Evolutionary conservation across 2,113 vertebrate genomes (phyloP).

Genomic region (Megaceryle maxima): DNA sequence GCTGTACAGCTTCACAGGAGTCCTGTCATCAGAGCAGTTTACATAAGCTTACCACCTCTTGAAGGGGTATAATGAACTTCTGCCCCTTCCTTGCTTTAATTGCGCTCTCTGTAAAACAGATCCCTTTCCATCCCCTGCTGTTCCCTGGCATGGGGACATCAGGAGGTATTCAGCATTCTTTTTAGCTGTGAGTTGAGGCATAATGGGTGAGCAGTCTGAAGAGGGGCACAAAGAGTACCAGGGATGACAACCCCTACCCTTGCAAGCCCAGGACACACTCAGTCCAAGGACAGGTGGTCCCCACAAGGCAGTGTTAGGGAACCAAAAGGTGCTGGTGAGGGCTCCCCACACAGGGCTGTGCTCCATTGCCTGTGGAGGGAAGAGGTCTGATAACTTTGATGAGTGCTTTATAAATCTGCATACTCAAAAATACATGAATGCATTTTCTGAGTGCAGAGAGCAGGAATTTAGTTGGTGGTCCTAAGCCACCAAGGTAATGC

Average conservation of each 20-base stretch:
- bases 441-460: neutral
- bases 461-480: neutral
- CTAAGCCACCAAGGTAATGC: neutral
- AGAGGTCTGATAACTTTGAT: neutral
- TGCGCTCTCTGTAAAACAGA: neutral
- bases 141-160: neutral
- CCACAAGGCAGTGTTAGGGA: neutral
- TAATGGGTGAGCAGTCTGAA: neutral
- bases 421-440: neutral
- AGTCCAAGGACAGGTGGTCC: neutral
- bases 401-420: neutral
- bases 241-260: neutral
- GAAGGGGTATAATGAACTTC: neutral
- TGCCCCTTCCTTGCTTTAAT: neutral
- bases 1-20: neutral
- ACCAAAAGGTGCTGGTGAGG: neutral
- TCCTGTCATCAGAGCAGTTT: neutral
- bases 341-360: neutral
- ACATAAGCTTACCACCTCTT: neutral
- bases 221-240: neutral
- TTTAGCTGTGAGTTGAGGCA: neutral
- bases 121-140: accelerated
- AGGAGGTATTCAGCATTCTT: neutral
- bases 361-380: neutral
- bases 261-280: accelerated